Base-by-base conservation (phyloP, 2,113 vertebrate species). In the Calonectris borealis region DNA sequence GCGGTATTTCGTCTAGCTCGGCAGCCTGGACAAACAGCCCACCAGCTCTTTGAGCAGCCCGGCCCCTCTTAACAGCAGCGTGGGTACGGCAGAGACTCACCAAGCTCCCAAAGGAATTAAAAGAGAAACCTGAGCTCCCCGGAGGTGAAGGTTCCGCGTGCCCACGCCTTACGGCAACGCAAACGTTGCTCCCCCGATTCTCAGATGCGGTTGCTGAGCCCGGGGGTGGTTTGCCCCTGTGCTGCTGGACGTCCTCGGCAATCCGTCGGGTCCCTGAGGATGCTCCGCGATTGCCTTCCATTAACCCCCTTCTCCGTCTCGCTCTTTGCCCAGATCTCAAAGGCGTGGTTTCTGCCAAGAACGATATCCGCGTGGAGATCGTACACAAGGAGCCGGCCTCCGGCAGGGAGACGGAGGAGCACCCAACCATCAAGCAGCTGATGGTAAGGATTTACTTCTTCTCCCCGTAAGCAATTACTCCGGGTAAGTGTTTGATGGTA, bases 341-440 rank as follows among this genome's bases (percentile, higher is more conserved):
- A 97, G 99, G 99, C 7, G 99, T 99, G 9, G 99, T 99, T 49
- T 99, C 99, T 1, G 99, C 99, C 90, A 99, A 99, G 98, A 99
- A 99, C 13, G 99, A 99, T n/a, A 99, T 99, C 96, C 99, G 99
- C 0, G 99, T 99, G 79, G 99, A 99, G 97, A 99, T 99, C 21
- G 99, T 99, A 1, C 99, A 99, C 98, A 99, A 99, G 96, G 99
- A 99, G 94, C 99, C 99, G 9, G 98, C 99, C 25, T 98, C 99
- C 1, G 98, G 99, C 13, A 97, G 99, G 46, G 99, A 99, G 66
- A 98, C 98, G 0, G 99, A 99, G 87, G 99, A 99, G 21, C 99
- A 99, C 94, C 97, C 99, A 16, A 98, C 98, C 90, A 99, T 99
- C 98, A 99, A 99, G 98, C 99, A 99, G 95, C 98, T 99, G 94